Conservation (phyloP, 1,140 invertebrate genomes). For the Cydia fagiglandana region DNA sequence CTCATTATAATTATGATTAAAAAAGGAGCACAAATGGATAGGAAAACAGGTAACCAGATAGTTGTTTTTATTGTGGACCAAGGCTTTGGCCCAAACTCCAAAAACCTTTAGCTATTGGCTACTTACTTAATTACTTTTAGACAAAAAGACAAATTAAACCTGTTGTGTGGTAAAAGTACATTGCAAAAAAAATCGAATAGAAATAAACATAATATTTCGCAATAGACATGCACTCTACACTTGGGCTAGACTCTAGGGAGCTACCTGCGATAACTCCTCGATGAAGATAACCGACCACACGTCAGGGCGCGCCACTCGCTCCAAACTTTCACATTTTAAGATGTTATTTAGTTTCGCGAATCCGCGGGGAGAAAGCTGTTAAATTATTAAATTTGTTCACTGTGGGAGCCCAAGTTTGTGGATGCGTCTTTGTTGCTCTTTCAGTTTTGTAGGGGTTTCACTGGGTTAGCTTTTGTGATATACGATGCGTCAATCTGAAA, state of each 20-base stretch:
- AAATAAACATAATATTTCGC: not conserved
- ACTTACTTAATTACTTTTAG: no score
- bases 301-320: slow-evolving; percentile 37
- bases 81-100: no score
- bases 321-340: slow-evolving; percentile 66
- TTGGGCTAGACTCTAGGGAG: slow-evolving; percentile 7
- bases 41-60: no score
- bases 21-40: no score
- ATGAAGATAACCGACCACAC: slow-evolving; percentile 41
- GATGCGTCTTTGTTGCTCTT: slow-evolving; percentile 27
- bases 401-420: slow-evolving; percentile 17
- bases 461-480: slow-evolving; percentile 11
- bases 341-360: slow-evolving; percentile 54
- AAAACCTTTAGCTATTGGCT: no score
- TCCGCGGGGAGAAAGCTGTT: slow-evolving; percentile 51
- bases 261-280: slow-evolving; percentile 32
- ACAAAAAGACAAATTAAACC: no score
- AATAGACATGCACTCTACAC: not conserved
- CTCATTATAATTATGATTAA: no score
- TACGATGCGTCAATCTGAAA: not conserved
- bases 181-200: not conserved
- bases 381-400: slow-evolving; percentile 43
- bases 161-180: no score
- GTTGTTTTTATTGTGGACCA: no score
- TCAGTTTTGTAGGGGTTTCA: slow-evolving; percentile 5